phyloP scores from a whole-genome alignment of 2,888 invertebrate species.

The Acanthosepion esculentum region DNA sequence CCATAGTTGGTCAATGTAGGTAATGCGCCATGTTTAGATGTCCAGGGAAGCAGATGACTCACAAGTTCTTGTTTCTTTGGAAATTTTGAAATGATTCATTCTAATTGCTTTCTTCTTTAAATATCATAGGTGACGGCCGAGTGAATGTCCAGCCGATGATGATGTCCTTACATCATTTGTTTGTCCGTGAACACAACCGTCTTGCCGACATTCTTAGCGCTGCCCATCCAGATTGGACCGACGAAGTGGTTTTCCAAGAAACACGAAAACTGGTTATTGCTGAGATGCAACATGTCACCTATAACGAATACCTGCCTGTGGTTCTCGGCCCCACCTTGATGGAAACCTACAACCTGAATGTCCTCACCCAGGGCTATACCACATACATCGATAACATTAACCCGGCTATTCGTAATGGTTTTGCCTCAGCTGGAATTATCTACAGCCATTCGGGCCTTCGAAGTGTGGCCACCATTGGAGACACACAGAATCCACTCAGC shows the following conservation, averaged over 20 bases:
- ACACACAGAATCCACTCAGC: not conserved
- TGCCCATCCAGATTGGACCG: conserved; percentile 51
- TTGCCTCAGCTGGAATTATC: conserved; percentile 64
- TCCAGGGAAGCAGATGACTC: no score
- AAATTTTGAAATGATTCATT: no score
- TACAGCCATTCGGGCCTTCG: conserved; percentile 37
- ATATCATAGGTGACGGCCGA: conserved; percentile 54
- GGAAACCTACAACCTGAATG: conserved; percentile 88
- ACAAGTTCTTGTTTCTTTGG: no score
- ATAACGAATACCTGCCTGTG: conserved; percentile 81
- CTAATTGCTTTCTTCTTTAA: no score
- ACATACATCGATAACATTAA: conserved; percentile 57
- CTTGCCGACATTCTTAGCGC: conserved; percentile 50
- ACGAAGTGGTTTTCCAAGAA: conserved; percentile 56
- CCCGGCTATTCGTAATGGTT: conserved; percentile 65
- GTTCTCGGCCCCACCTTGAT: conserved; percentile 92
- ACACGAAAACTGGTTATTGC: conserved; percentile 53
- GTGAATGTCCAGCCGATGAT: conserved; percentile 55
- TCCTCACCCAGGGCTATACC: conserved; percentile 87
- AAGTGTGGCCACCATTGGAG: conserved; percentile 36
- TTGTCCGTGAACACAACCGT: conserved; percentile 57
- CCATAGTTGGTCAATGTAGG: no score
- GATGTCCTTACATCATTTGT: conserved; percentile 55
- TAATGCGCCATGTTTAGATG: no score
- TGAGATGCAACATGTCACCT: conserved; percentile 63